A percentile compares a stretch with the other conserved stretches of the same genome.
Evolutionary conservation across 1,140 invertebrate genomes (phyloP).

Genomic region (Arion vulgaris): DNA sequence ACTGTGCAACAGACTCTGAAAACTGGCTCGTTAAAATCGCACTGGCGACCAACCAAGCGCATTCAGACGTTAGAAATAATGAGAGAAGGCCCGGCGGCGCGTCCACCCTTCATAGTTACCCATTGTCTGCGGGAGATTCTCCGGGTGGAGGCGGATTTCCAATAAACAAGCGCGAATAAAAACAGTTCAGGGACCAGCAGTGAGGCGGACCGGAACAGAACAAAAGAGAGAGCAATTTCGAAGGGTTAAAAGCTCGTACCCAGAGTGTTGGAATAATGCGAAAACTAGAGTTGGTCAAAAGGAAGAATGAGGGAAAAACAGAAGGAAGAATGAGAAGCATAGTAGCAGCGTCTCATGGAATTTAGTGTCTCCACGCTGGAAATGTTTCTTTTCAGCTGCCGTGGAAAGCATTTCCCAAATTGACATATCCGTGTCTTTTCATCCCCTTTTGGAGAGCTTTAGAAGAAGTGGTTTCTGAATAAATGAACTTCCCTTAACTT

Average conservation of each 20-base stretch:
- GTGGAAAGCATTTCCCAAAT: neutral
- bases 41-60: neutral
- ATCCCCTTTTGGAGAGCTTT: neutral
- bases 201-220: neutral
- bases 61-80: conserved; percentile 10
- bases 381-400: conserved; percentile 4
- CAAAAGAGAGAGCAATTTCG: neutral
- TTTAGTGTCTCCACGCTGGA: neutral
- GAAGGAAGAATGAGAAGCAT: neutral
- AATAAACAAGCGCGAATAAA: neutral
- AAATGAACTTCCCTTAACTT: neutral
- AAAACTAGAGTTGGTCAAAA: neutral
- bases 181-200: neutral
- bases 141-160: conserved; percentile 12
- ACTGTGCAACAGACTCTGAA: neutral
- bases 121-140: neutral
- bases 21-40: conserved; percentile 4
- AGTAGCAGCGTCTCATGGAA: neutral
- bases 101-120: neutral
- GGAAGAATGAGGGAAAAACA: neutral
- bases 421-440: conserved; percentile 3
- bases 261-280: conserved; percentile 2
- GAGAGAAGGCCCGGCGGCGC: conserved; percentile 12
- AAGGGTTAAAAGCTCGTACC: conserved; percentile 11
- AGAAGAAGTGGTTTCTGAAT: neutral